Evolutionary conservation across 2,797 vertebrate genomes (phyloP), one percentile per base, ranked within the genome.

Genomic region (Todus mexicanus): DNA sequence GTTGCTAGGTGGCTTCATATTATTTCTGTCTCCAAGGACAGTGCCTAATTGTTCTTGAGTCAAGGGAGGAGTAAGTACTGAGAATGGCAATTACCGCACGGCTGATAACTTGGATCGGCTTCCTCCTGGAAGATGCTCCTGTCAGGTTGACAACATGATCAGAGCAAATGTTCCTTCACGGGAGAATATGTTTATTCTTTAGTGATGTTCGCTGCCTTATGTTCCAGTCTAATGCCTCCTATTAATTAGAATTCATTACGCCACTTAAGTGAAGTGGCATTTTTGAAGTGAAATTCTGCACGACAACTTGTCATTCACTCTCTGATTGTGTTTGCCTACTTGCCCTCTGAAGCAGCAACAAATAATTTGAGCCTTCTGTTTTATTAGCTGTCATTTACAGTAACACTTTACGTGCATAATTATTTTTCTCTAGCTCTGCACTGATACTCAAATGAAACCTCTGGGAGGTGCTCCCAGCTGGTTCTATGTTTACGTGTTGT

Each of bases 171-270:
- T 85, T 92, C 64, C 53, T 83, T 91, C 54, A 48, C 27, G 29
- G 31, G 72, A 87, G 61, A 89, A 27, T 61, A 65, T 95, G 89
- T 94, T 95, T 92, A 80, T 80, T 89, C 65, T 94, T 79, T n/a
- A 86, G 69, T 31, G n/a, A 79, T 79, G 84, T 83, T 89, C 77
- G 56, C 74, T 89, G 57, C 74, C 75, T 91, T 92, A 81, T 87
- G 88, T 89, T 91, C 84, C 81, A 77, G 56, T 47, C 84, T 54
- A 69, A 88, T 91, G 83, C 82, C 63, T 88, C 56, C 60, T 72
- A 56, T 91, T 91, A 89, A 92, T 94, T 91, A 95, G 75, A 77
- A 90, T 78, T 88, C 61, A 59, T 90, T 40, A 53, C 80, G 56
- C 76, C 66, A 74, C 66, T 87, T 87, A 50, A 87, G 21, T 12